Base-by-base conservation (phyloP, 30 jellyfish, hydroid and myxozoan genomes). In the Rhopilema esculentum region DNA sequence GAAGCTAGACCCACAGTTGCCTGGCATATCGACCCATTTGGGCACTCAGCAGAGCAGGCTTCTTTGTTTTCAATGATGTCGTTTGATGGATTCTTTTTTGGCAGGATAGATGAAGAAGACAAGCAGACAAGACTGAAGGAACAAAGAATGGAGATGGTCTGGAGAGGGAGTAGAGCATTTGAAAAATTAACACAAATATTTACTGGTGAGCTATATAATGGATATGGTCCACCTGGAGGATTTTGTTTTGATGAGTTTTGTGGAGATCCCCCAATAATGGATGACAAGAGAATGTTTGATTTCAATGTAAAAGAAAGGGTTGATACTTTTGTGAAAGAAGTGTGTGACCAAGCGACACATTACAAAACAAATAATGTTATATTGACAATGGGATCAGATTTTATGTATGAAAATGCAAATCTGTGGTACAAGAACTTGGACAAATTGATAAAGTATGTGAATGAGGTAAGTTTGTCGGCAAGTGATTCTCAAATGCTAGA, bases 31-130 rank as follows among this genome's bases (percentile, higher is more conserved):
- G 99, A 95, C 61, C 99, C 99, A 25, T 95, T 95, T 87, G 99
- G 99, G 15, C 99, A 95, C 66, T 95, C 99, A 6, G 99, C 99
- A 20, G 99, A 95, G 57, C 99, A 95, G 66, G 99, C 99, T 9
- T 95, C 99, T 7, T 87, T 95, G 79, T 95, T 95, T 77, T 90
- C 99, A 17, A 64, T 89, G 93, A 95, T 95, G 99, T 95, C 99
- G 0, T 95, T 95, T 81, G 99, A 95, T 76, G 99, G 99, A 18
- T 95, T 95, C 79, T 95, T 95, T 69, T 95, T 95, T 64, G 99
- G 99, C 24, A 88, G 99, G 33, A 90, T 95, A 26, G 99, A 95
- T 50, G 84, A 91, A 4, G 97, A 97, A 52, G 99, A 95, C 70
- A 95, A 89, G 91, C 82, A 79, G 68, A 89, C 86, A 64, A 91